Evolutionary conservation across 2,888 invertebrate species (phyloP), one percentile per base, ranked within the genome.

Genomic region (Altica lythri): DNA sequence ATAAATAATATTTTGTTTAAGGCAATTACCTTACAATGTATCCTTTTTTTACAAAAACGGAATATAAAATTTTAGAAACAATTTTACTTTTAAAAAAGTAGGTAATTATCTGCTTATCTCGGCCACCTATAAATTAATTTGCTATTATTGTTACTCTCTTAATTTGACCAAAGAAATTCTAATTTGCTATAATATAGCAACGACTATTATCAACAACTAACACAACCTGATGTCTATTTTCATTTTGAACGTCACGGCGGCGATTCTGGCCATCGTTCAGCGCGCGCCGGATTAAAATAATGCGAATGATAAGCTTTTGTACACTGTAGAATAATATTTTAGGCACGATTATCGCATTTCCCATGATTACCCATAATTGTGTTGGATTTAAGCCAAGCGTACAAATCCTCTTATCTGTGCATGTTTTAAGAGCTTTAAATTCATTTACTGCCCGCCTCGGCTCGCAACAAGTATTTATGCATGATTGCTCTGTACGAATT

Each of bases 321-420:
- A 49, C 35, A 47, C 51, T 52, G 52, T 30, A 49, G 51, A 63
- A 59, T 62, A 64, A 64, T 66, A 69, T 68, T 69, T 69, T 64
- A 61, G 51, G 59, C 55, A 59, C 60, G 66, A 63, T 66, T 66
- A 68, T 67, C 64, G 59, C 61, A 51, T 68, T 70, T 66, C 65
- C 60, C 65, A 59, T 66, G 68, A 69, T 69, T 66, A 67, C 61
- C 59, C 58, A 59, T 67, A 67, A 69, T 68, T 66, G 66, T 61
- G 65, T 67, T 60, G 61, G 60, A 60, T 61, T 65, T 61, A 54
- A 65, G 57, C 63, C 61, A 61, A 64, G 65, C 67, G 65, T 60
- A 60, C 62, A 68, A 69, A 68, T 66, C 66, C 57, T 64, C 65
- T 68, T 68, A 66, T 62, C 55, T 64, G 61, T 62, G 57, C 64